Base-by-base conservation (phyloP, 2,113 vertebrate species). In the Crotalus helleri region DNA sequence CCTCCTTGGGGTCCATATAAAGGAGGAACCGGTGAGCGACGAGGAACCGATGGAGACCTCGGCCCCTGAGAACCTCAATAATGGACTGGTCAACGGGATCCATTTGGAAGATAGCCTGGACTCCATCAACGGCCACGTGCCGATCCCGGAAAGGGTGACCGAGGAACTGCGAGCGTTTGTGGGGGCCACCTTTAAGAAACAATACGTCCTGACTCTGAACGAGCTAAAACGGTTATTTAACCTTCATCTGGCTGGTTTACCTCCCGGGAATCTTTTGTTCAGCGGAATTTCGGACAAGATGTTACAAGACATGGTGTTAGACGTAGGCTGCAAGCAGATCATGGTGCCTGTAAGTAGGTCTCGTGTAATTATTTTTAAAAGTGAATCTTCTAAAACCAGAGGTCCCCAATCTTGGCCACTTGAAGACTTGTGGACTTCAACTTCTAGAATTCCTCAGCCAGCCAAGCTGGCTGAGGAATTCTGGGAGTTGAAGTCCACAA, bases 181-280 rank as follows among this genome's bases (percentile, higher is more conserved):
- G 95, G 96, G 74, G 0, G 97, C 97, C 5, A 99, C 98, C 0
- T 99, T 99, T 97, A 98, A 97, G 97, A 99, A 98, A 97, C 99
- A 99, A 91, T 98, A 98, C 95, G 99, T 99, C 11, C 97, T 99
- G 97, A 99, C 99, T 1, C 97, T 99, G 97, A 99, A 98, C 0
- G 99, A 99, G 97, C 98, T 99, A 9, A 99, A 99, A 97, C 98
- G 99, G 96, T 98, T 99, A 92, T 98, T 99, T 95, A 99, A 99
- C 97, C 98, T 99, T 92, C 99, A 99, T 93, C 96, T 99, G 96
- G 99, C 99, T 88, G 98, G 98, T 94, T 98, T 99, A 95, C 98
- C 99, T 51, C 98, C 98, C 0, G 99, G 99, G 93, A 98, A 98
- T 91, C 98, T 95, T 0, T 96, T 98, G 87, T 98, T 99, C 94